Evolutionary conservation across 92 coral and sea anemone genomes (phyloP).

Genomic region (Isaurus tuberculatus): DNA sequence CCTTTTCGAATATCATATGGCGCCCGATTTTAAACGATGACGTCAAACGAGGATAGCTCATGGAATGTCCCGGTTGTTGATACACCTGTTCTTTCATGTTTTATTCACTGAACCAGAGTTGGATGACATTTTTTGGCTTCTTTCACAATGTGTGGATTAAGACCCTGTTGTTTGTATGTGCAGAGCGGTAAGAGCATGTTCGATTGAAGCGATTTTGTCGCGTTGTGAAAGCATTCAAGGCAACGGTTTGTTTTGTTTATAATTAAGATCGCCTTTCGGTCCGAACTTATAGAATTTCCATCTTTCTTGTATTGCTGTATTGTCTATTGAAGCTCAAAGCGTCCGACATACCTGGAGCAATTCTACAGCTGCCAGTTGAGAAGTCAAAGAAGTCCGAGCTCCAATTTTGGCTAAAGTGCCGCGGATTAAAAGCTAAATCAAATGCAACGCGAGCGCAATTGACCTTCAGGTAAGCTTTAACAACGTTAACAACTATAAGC

Average conservation of each 20-base stretch:
- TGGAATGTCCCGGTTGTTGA: not conserved
- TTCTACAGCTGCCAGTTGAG: not conserved
- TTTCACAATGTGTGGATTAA: not conserved
- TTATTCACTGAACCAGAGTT: not conserved
- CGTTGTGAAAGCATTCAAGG: slow-evolving; percentile 7
- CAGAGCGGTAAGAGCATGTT: slow-evolving; percentile 3
- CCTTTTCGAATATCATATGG: too few species aligned
- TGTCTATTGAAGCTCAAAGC: slow-evolving; percentile 10
- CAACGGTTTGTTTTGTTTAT: not conserved
- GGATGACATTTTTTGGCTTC: not conserved
- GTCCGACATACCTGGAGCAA: not conserved
- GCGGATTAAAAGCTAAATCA: not conserved
- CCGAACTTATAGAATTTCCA: not conserved
- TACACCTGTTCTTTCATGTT: slow-evolving; percentile 12
- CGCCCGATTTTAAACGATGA: too few species aligned
- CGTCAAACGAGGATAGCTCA: too few species aligned
- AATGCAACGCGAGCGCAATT: not conserved
- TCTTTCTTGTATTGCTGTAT: slow-evolving; percentile 1
- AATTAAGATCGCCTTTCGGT: not conserved
- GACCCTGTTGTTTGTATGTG: slow-evolving; percentile 5
- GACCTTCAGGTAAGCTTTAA: not conserved
- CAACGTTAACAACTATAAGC: slow-evolving; percentile 5
- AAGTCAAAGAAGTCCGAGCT: not conserved
- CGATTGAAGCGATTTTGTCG: slow-evolving; percentile 11
- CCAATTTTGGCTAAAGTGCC: slow-evolving; percentile 6